These are phyloP conservation scores for Channa striata DNA, from an alignment of 2,797 vertebrate species.

Conservation along the genomic window DNA sequence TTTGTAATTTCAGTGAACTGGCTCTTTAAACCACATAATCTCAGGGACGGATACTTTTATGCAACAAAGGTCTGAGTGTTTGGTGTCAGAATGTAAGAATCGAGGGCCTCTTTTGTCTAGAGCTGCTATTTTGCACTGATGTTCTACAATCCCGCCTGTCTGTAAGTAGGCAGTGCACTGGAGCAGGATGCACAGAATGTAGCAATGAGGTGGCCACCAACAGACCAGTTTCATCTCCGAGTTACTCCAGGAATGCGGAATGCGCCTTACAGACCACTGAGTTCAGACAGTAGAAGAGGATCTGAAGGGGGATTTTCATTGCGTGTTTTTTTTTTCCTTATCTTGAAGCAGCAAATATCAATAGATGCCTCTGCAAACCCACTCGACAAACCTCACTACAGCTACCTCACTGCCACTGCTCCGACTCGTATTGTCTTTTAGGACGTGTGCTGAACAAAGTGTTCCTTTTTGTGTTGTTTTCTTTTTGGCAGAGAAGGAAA, in stretches of 20 bases:
- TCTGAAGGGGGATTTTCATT: conserved; percentile 45
- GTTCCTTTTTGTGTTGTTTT: conserved; percentile 78
- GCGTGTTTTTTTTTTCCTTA: too few species aligned
- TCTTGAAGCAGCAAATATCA: conserved; percentile 20
- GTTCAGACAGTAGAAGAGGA: conserved; percentile 58
- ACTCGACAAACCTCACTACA: conserved; percentile 10
- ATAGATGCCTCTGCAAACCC: not conserved
- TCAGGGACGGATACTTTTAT: conserved; percentile 88
- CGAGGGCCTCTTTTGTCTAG: not conserved
- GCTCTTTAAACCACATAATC: conserved; percentile 67
- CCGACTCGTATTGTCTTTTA: conserved; percentile 30
- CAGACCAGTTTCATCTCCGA: conserved; percentile 35
- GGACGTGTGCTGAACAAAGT: conserved; percentile 57
- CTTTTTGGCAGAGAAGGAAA: conserved; percentile 84
- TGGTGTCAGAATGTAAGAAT: conserved; percentile 2
- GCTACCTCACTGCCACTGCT: conserved; percentile 44
- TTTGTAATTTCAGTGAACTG: conserved; percentile 9
- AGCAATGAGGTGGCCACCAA: conserved; percentile 29
- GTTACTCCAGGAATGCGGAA: conserved; percentile 64
- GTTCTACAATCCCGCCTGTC: not conserved
- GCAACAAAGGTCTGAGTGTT: conserved; percentile 31
- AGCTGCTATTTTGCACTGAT: conserved; percentile 12
- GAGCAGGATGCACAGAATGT: not conserved
- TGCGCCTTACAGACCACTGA: conserved; percentile 39
- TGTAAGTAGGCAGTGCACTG: not conserved